Evolutionary conservation across 2,888 invertebrate genomes (phyloP).

Genomic region (Spodoptera littoralis): DNA sequence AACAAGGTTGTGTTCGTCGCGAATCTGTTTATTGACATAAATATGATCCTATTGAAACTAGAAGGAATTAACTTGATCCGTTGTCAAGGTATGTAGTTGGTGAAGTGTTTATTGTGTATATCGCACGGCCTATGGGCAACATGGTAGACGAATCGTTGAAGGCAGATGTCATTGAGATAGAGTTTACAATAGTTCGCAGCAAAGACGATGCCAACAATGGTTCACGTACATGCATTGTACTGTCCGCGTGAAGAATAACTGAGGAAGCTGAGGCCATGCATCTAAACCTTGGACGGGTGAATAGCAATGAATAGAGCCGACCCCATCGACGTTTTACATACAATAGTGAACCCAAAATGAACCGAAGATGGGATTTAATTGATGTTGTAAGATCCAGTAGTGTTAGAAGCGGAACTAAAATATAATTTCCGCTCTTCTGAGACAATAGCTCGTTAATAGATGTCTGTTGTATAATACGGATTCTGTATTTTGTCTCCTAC

Average conservation of each 20-base stretch:
- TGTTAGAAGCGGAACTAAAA: slow-evolving; percentile 78
- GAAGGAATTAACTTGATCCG: slow-evolving; percentile 31
- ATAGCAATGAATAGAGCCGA: slow-evolving; percentile 62
- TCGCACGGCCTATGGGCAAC: slow-evolving; percentile 44
- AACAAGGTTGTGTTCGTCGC: slow-evolving; percentile 7
- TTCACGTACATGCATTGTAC: slow-evolving; percentile 77
- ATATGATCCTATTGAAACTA: slow-evolving; percentile 7
- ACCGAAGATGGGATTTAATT: slow-evolving; percentile 51
- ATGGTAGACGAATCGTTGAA: slow-evolving; percentile 71
- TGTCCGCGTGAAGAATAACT: slow-evolving; percentile 80
- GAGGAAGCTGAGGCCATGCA: slow-evolving; percentile 80
- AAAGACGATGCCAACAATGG: slow-evolving; percentile 73
- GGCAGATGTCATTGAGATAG: slow-evolving; percentile 86
- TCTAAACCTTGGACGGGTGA: slow-evolving; percentile 82
- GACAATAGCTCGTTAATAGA: slow-evolving; percentile 70
- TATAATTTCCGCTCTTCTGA: slow-evolving; percentile 66
- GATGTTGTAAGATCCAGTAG: slow-evolving; percentile 55
- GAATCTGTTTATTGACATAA: slow-evolving; percentile 3
- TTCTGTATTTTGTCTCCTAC: slow-evolving; percentile 43
- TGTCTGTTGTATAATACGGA: slow-evolving; percentile 60
- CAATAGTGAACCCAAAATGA: slow-evolving; percentile 58
- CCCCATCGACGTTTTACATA: slow-evolving; percentile 56
- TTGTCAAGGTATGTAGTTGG: slow-evolving; percentile 22
- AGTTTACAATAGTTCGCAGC: slow-evolving; percentile 68
- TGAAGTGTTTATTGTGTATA: slow-evolving; percentile 24